These are phyloP conservation scores for Amiota minor DNA, from an alignment of 2,888 invertebrate species.

Conservation along the genomic window DNA sequence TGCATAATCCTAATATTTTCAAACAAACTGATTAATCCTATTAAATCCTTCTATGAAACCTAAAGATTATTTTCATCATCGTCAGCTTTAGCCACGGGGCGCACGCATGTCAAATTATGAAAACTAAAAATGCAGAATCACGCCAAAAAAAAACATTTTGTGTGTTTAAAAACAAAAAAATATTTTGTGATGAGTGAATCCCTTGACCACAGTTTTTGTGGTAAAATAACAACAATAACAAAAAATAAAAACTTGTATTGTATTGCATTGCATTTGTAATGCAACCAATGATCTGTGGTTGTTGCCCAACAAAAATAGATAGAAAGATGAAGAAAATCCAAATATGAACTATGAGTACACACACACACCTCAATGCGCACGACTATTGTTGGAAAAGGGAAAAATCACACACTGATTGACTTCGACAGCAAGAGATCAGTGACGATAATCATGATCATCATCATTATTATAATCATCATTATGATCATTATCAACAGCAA, in stretches of 20 bases:
- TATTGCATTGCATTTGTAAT: background rate
- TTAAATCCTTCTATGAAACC: constrained; percentile 63
- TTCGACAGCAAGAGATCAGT: constrained; percentile 62
- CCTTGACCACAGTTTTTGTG: no score
- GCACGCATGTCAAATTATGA: constrained; percentile 71
- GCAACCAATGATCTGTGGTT: background rate
- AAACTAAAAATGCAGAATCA: constrained; percentile 62
- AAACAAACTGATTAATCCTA: constrained; percentile 68
- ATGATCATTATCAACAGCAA: constrained; percentile 40
- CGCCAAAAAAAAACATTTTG: constrained; percentile 44
- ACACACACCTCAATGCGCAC: constrained; percentile 42
- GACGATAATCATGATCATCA: constrained; percentile 63
- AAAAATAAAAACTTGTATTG: constrained; percentile 30
- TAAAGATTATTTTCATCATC: constrained; percentile 67
- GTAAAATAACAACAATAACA: constrained; percentile 34
- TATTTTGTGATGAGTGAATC: no score
- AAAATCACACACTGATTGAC: constrained; percentile 66
- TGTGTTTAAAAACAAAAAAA: no score
- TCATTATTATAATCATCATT: constrained; percentile 44
- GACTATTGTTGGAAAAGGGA: constrained; percentile 35
- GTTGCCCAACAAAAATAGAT: constrained; percentile 2
- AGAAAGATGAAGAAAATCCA: no score
- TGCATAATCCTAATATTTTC: constrained; percentile 68
- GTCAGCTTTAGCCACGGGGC: constrained; percentile 68
- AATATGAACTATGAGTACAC: constrained; percentile 28